A percentile compares a stretch with the other conserved stretches of the same genome.
Evolutionary conservation across 1,140 invertebrate genomes (phyloP).

Genomic region (Orius insidiosus): DNA sequence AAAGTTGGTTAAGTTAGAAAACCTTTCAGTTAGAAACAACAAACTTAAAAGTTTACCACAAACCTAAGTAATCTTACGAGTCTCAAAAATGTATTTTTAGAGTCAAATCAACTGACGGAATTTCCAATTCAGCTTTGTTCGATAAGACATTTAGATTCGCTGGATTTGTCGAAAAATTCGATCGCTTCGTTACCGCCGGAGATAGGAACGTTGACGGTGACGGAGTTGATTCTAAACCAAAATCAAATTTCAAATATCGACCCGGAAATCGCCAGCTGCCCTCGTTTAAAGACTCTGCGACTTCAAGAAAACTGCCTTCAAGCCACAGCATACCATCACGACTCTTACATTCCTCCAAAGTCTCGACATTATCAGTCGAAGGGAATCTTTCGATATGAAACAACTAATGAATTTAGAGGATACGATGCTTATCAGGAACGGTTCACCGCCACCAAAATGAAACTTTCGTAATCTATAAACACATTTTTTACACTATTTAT

Average conservation of each 20-base stretch:
- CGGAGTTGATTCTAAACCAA: constrained; percentile 86
- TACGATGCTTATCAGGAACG: constrained; percentile 80
- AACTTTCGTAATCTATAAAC: constrained; percentile 34
- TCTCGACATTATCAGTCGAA: constrained; percentile 74
- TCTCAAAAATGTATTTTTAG: constrained; percentile 59
- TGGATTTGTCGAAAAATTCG: constrained; percentile 81
- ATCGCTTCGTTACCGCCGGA: constrained; percentile 62
- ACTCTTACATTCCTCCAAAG: constrained; percentile 70
- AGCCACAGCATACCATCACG: constrained; percentile 53
- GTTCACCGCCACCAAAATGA: constrained; percentile 93
- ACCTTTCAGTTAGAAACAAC: constrained; percentile 42
- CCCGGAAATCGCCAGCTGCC: constrained; percentile 63
- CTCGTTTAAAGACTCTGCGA: constrained; percentile 74
- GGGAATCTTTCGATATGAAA: constrained; percentile 95
- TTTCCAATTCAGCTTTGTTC: constrained; percentile 68
- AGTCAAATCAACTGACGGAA: constrained; percentile 56
- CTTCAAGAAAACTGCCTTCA: constrained; percentile 91
- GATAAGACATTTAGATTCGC: constrained; percentile 67
- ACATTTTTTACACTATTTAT: not conserved
- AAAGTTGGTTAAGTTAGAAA: constrained; percentile 67
- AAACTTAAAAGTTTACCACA: constrained; percentile 40
- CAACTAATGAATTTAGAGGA: constrained; percentile 72
- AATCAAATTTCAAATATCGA: constrained; percentile 73
- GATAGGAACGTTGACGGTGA: constrained; percentile 52
- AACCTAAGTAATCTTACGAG: constrained; percentile 46